Evolutionary conservation across 1,140 invertebrate genomes (phyloP).

Genomic region (Drosophila mauritiana): DNA sequence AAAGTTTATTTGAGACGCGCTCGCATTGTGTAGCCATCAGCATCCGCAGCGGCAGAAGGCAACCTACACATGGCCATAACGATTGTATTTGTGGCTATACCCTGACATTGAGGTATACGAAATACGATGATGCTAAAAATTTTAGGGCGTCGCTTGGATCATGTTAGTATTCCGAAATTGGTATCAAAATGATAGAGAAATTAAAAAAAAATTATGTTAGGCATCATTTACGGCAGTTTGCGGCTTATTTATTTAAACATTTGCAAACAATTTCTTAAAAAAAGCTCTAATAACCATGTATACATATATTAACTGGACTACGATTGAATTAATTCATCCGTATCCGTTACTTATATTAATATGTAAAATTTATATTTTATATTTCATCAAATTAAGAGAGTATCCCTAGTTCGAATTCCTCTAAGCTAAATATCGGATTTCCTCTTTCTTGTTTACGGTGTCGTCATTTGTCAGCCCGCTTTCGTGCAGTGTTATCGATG

Average conservation of each 20-base stretch:
- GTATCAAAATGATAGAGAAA: too few relatives aligned
- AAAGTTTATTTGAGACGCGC: conserved; percentile 74
- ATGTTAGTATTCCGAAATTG: too few relatives aligned
- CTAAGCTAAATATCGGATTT: not conserved
- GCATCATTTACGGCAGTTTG: too few relatives aligned
- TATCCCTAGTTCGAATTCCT: conserved; percentile 2
- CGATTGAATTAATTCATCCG: too few relatives aligned
- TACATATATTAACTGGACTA: too few relatives aligned
- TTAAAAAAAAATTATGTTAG: too few relatives aligned
- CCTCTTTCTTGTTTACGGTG: conserved; percentile 10
- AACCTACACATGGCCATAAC: conserved; percentile 54
- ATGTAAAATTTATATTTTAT: not conserved
- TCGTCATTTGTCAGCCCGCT: conserved; percentile 52
- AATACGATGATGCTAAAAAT: not conserved
- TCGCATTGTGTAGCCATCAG: conserved; percentile 69
- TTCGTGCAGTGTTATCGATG: conserved; percentile 47
- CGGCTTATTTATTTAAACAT: too few relatives aligned
- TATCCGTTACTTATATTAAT: too few relatives aligned
- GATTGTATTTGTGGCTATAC: conserved; percentile 25
- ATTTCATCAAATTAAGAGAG: not conserved
- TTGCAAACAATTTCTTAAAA: too few relatives aligned
- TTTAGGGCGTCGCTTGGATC: too few relatives aligned
- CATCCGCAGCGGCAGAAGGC: conserved; percentile 41
- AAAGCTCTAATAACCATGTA: too few relatives aligned
- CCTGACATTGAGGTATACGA: conserved; percentile 1